phyloP scores from a whole-genome alignment of 2,888 invertebrate species.

The Tenodera sinensis region DNA sequence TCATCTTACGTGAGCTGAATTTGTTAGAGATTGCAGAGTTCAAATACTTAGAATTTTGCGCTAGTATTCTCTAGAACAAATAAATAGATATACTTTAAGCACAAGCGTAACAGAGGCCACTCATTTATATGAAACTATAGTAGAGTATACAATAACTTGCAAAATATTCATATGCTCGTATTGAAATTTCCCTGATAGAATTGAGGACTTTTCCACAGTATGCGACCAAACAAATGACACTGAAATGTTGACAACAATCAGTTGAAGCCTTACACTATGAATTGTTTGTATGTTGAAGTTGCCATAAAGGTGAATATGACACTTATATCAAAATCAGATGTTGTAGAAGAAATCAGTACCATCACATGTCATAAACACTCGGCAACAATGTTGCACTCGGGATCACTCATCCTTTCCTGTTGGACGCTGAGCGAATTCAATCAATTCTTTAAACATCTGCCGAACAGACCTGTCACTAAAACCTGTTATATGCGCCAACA shows the following conservation, averaged over 20 bases:
- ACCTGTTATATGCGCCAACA: too few species aligned
- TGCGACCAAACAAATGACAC: background rate
- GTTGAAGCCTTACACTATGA: background rate
- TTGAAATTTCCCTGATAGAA: too few species aligned
- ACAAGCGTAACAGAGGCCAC: too few species aligned
- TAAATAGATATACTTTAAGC: too few species aligned
- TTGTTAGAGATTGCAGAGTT: too few species aligned
- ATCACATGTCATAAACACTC: background rate
- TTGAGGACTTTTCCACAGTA: background rate
- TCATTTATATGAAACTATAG: too few species aligned
- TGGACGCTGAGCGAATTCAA: background rate
- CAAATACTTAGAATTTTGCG: too few species aligned
- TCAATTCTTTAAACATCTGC: background rate
- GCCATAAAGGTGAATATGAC: background rate
- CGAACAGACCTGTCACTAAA: background rate
- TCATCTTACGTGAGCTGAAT: too few species aligned
- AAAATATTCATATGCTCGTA: too few species aligned
- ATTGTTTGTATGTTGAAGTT: background rate
- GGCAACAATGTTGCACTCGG: too few species aligned
- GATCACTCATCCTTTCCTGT: background rate
- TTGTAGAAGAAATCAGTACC: background rate
- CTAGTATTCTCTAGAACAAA: too few species aligned
- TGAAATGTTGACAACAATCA: background rate
- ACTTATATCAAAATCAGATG: background rate
- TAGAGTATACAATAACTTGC: too few species aligned